Evolutionary conservation across 2,113 vertebrate species (phyloP), one percentile per base, ranked within the genome.

Genomic region (Nothoprocta perdicaria): DNA sequence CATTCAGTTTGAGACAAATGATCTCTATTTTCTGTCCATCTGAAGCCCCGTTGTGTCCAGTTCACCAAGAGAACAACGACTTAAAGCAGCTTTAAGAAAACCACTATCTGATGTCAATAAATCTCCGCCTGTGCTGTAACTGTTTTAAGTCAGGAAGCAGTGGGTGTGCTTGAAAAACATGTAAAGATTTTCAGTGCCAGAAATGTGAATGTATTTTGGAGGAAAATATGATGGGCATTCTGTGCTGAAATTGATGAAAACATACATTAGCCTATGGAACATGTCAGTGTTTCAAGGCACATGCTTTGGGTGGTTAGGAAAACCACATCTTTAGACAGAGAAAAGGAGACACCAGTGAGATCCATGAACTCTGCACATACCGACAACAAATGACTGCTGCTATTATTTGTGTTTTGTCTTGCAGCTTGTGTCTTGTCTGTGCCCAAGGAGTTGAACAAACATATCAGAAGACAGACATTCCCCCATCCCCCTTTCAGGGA

Each of bases 131-230:
- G 31, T 86, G 63, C 68, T 78, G 21, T 71, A 88, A 86, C 65
- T 89, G 82, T 83, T 95, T 92, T 83, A 85, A 96, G 89, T 86
- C 92, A 94, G 96, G 94, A 96, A 96, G 84, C 94, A 92, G 94
- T 93, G 96, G 95, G 92, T 89, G 94, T 92, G 87, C 91, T 93
- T 73, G 71, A 78, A 93, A 89, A 94, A 86, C 82, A 75, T 73
- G 87, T 87, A 94, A 89, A 93, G 57, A 78, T 76, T 88, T 72
- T 71, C 82, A 92, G 80, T 94, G 89, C 92, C 94, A 96, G 91
- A 89, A 96, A 92, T 48, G 40, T 89, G 87, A 85, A 92, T 78
- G 27, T 65, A 68, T 91, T 93, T 92, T 92, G 87, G 89, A 94
- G 93, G 89, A 87, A 93, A 91, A 88, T 80, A 85, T 0, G 0